Evolutionary conservation across 2,888 invertebrate genomes (phyloP).

Genomic region (Pasiphila rectangulata): DNA sequence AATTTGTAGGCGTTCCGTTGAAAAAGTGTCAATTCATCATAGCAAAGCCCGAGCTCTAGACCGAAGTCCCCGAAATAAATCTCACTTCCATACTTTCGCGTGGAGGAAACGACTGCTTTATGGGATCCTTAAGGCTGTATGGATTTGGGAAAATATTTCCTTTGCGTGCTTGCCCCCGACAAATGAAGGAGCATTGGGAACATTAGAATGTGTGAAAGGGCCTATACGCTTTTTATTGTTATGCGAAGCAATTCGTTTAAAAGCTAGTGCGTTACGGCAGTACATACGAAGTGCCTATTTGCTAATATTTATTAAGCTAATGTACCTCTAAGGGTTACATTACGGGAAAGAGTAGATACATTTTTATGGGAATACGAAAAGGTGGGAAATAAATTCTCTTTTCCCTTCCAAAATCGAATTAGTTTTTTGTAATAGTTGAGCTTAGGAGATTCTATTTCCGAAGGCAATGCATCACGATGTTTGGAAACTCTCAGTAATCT

Average conservation of each 20-base stretch:
- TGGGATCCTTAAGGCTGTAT: conserved; percentile 82
- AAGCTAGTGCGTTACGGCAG: conserved; percentile 73
- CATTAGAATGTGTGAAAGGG: conserved; percentile 79
- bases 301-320: conserved; percentile 72
- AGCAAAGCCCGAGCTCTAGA: conserved; percentile 75
- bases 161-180: conserved; percentile 76
- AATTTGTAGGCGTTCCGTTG: conserved; percentile 74
- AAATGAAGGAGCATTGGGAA: conserved; percentile 78
- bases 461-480: conserved; percentile 43
- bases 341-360: conserved; percentile 52
- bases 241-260: conserved; percentile 79
- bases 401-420: conserved; percentile 17
- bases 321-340: conserved; percentile 50
- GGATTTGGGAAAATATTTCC: conserved; percentile 82
- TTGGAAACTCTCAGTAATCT: conserved; percentile 53
- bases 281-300: conserved; percentile 74
- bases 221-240: conserved; percentile 78
- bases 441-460: conserved; percentile 40
- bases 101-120: conserved; percentile 80
- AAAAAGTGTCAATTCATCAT: conserved; percentile 81
- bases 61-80: conserved; percentile 78
- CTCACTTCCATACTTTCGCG: conserved; percentile 81
- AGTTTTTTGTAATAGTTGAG: conserved; percentile 26
- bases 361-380: conserved; percentile 48
- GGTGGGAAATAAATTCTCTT: conserved; percentile 33